Evolutionary conservation across 2,113 vertebrate genomes (phyloP), one percentile per base, ranked within the genome.

Genomic region (Echinops telfairi): DNA sequence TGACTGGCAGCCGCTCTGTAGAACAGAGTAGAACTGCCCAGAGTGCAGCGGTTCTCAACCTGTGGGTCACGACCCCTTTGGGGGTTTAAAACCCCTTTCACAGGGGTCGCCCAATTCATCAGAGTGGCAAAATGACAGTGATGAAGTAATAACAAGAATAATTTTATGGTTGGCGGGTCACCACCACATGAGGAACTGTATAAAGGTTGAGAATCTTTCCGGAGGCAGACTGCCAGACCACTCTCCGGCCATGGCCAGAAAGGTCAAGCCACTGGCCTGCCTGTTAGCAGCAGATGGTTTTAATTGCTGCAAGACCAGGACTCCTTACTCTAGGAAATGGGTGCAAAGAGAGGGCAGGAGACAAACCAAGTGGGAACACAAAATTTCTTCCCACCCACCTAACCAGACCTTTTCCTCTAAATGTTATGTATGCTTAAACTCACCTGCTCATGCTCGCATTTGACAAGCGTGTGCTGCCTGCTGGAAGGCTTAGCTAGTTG

Each of bases 401-500:
- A 91, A 87, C 79, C 83, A 96, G 71, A 36, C n/a, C 64, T 90
- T 92, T 92, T 94, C 47, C 91, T 92, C 79, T 60, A 92, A 93
- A 94, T 94, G 91, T 86, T 78, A 73, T 29, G 83, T 20, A 79
- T 88, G 70, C 84, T 95, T 66, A 90, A 95, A n/a, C 40, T 58
- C 64, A 80, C 12, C 93, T 86, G 20, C 38, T 95, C 85, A 47
- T 70, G 40, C 62, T 95, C 93, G 84, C 68, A 94, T 85, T 85
- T 97, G 95, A 96, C 91, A 94, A 82, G 47, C 10, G 2, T 70
- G 66, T 93, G 77, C 81, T 96, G 71, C 90, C 93, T 95, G 70
- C 68, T n/a, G 92, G 92, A 96, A 95, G 86, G 19, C 70, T 95
- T 95, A 92, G 89, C 86, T 85, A 76, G 87, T 91, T 94, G 89